Evolutionary conservation across 2,113 vertebrate genomes (phyloP), one percentile per base, ranked within the genome.

Genomic region (Lasiurus borealis): DNA sequence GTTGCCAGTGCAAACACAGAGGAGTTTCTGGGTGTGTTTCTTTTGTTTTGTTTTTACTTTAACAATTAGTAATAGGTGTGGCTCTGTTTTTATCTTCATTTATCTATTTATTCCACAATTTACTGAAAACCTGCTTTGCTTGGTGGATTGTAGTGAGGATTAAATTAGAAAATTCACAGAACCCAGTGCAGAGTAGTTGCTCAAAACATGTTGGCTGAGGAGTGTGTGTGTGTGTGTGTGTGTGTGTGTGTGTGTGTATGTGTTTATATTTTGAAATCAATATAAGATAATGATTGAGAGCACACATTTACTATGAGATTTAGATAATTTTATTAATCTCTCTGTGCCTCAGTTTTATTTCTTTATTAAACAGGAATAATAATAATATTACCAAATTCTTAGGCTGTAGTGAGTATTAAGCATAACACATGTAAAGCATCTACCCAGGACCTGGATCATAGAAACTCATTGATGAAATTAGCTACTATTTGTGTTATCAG

Each of bases 121-220:
- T 85, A 44, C 14, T 46, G 21, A 94, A 91, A 52, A 78, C 18
- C 14, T 80, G 36, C 82, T 92, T 94, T 96, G n/a, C 25, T 36
- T 8, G 71, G 23, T 59, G 66, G n/a, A 10, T 86, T 92, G 27
- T 66, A 83, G 31, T 40, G 27, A 91, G 40, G 10, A 54, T 72
- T 73, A 82, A 95, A 64, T 90, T 87, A 91, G 18, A 71, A 44
- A 93, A 87, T 76, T 69, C 34, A 62, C 48, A 91, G 40, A 85
- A 13, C 44, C 36, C 68, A 31, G 25, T 18, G 27, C 44, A 31
- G 2, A 89, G 29, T 34, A 75, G 7, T 76, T 83, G 52, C 83
- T 96, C 62, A 73, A 91, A 94, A 86, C 11, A 85, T 34, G 15
- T 82, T 31, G 85, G 0, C 29, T 75, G 8, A 8, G 40, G 57